Base-by-base conservation (phyloP, 2,113 vertebrate genomes). In the Hypocryptadius cinnamomeus region DNA sequence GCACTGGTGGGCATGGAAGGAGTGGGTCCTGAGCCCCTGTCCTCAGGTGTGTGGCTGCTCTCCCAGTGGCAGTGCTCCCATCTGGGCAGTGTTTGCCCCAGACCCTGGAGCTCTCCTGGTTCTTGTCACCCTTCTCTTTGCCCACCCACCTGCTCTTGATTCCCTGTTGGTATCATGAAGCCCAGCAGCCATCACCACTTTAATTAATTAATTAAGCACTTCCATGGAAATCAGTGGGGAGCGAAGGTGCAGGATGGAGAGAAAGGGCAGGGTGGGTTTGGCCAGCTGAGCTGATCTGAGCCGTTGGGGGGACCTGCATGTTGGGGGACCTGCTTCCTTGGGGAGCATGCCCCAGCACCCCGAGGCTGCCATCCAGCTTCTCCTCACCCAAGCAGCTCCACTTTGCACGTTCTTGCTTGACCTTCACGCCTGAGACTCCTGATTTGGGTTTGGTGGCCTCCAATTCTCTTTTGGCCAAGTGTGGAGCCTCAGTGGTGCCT, bases 321-420 rank as follows among this genome's bases (percentile, higher is more conserved):
- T 45, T 66, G 79, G 80, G n/a, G n/a, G n/a, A n/a, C n/a, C n/a
- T n/a, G 27, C n/a, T 53, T 51, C 44, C 54, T 9, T 79, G 48
- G n/a, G 56, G 51, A 71, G 25, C 79, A 48, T 2, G n/a, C 23
- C 21, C 31, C 63, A n/a, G 59, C 2, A 1, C 28, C 54, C 39
- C 0, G 0, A 15, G 4, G 64, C 47, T 81, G 50, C 42, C 0
- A 0, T 11, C 57, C 5, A 21, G 25, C 65, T 79, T 19, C 63
- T 82, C 24, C 42, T 59, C 40, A 15, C 57, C 27, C 56, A 35
- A 6, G 47, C 48, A 71, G 59, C 44, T 31, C 57, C 0, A 4
- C 72, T 65, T 66, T n/a, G 83, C 59, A 14, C 56, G 16, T 40
- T 85, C 39, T 60, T 42, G 23, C 56, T 66, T 63, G 27, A 66